Conservation (phyloP, 2,888 invertebrate species). For the Sinopyrophorus schimmeli region DNA sequence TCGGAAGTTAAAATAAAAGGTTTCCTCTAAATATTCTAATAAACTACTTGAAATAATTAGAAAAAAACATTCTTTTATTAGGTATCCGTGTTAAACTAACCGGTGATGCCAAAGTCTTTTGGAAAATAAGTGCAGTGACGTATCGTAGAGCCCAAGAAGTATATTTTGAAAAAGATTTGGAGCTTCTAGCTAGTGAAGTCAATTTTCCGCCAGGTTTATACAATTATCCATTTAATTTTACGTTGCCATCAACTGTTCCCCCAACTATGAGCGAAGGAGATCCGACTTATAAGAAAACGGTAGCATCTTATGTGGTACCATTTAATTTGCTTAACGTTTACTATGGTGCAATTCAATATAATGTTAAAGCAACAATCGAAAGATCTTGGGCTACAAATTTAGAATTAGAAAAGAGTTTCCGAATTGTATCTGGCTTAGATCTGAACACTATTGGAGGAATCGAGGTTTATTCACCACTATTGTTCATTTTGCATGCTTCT, state of each 20-base stretch:
- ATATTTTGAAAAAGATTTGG: constrained; percentile 19
- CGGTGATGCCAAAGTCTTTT: constrained; percentile 18
- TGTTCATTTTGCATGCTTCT: background rate
- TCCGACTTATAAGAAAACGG: constrained; percentile 16
- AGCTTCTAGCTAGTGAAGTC: constrained; percentile 13
- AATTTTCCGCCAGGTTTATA: constrained; percentile 11
- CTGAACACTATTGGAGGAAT: constrained; percentile 14
- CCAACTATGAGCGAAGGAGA: constrained; percentile 19
- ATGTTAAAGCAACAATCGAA: constrained; percentile 9
- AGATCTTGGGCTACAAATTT: constrained; percentile 18
- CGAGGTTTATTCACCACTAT: background rate
- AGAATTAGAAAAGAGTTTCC: constrained; percentile 5
- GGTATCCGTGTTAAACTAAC: constrained; percentile 17
- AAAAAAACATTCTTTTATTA: background rate
- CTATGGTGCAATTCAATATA: constrained; percentile 19
- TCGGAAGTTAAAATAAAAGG: constrained; percentile 19
- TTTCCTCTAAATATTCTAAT: background rate
- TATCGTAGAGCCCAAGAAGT: constrained; percentile 23
- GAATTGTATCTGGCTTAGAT: constrained; percentile 2
- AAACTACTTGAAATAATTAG: background rate
- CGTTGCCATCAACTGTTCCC: constrained; percentile 12
- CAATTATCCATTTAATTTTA: constrained; percentile 15
- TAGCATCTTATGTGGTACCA: constrained; percentile 22
- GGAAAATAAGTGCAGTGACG: constrained; percentile 17
- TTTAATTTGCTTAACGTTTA: constrained; percentile 15